Evolutionary conservation across 2,797 vertebrate genomes (phyloP).

Genomic region (Fringilla coelebs): DNA sequence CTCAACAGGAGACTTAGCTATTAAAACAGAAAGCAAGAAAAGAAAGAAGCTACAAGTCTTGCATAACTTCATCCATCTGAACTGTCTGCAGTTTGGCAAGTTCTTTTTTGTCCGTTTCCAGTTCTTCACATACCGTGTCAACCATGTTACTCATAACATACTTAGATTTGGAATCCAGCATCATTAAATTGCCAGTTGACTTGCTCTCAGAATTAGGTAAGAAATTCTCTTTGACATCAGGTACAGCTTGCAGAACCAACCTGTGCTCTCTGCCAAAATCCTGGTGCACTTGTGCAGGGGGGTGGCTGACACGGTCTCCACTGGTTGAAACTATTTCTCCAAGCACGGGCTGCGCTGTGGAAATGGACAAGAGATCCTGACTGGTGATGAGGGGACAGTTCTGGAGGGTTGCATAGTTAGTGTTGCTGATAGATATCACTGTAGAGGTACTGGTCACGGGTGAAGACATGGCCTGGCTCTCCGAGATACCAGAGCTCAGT

Average conservation of each 20-base stretch:
- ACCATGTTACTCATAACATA: constrained; percentile 86
- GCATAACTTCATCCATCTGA: constrained; percentile 96
- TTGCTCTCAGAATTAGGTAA: constrained; percentile 85
- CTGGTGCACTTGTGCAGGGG: constrained; percentile 76
- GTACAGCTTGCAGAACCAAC: constrained; percentile 81
- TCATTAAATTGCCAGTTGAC: constrained; percentile 73
- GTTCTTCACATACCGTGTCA: constrained; percentile 88
- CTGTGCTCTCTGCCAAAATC: constrained; percentile 84
- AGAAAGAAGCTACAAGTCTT: constrained; percentile 84
- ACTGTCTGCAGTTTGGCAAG: constrained; percentile 97
- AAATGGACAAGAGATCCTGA: constrained; percentile 85
- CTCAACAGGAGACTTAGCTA: constrained; percentile 53
- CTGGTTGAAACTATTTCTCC: constrained; percentile 67
- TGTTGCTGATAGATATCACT: constrained; percentile 83
- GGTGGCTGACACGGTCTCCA: constrained; percentile 68
- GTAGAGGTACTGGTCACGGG: constrained; percentile 81
- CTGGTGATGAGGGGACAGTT: constrained; percentile 89
- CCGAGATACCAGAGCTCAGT: constrained; percentile 78
- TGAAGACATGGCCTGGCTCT: constrained; percentile 75
- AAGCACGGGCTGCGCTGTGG: constrained; percentile 76
- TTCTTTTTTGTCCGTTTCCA: constrained; percentile 90
- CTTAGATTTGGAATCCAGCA: constrained; percentile 83
- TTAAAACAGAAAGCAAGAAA: constrained; percentile 49
- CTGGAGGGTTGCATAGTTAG: constrained; percentile 82
- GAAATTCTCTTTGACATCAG: constrained; percentile 85